Evolutionary conservation across 92 coral and sea anemone species (phyloP).

Genomic region (Epizoanthus illoricatus): DNA sequence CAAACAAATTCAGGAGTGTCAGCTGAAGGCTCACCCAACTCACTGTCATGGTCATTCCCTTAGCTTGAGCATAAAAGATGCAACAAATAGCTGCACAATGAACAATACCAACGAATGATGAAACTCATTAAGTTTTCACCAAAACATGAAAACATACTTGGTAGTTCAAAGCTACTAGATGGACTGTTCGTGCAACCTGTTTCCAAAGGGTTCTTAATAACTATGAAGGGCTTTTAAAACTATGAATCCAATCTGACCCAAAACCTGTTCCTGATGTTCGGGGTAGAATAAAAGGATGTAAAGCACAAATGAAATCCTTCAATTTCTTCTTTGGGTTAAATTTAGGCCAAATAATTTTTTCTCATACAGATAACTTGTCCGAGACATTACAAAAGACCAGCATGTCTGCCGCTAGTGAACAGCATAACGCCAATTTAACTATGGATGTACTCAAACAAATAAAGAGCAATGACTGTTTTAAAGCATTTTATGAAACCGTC

Average conservation of each 20-base stretch:
- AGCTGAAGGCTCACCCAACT: constrained; percentile 59
- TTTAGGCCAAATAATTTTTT: no score
- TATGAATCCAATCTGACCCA: no score
- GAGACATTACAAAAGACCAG: background rate
- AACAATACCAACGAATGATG: constrained; percentile 52
- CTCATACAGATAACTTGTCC: background rate
- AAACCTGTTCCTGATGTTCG: background rate
- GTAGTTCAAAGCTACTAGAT: constrained; percentile 41
- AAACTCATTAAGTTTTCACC: constrained; percentile 59
- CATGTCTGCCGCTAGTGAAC: background rate
- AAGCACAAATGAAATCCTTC: no score
- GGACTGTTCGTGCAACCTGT: constrained; percentile 42
- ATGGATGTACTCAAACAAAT: constrained; percentile 41
- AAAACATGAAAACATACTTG: constrained; percentile 48
- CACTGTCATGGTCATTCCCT: constrained; percentile 59
- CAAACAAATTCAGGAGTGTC: constrained; percentile 50
- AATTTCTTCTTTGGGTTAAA: background rate
- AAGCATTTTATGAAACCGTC: constrained; percentile 44
- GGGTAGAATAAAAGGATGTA: constrained; percentile 37
- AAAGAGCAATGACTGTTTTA: constrained; percentile 36
- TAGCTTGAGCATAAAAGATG: constrained; percentile 52
- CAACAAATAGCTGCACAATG: constrained; percentile 57
- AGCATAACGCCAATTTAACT: constrained; percentile 39
- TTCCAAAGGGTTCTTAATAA: constrained; percentile 1
- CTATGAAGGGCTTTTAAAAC: no score